phyloP scores from a whole-genome alignment of 2,888 invertebrate species.

The Lathronympha strigana region DNA sequence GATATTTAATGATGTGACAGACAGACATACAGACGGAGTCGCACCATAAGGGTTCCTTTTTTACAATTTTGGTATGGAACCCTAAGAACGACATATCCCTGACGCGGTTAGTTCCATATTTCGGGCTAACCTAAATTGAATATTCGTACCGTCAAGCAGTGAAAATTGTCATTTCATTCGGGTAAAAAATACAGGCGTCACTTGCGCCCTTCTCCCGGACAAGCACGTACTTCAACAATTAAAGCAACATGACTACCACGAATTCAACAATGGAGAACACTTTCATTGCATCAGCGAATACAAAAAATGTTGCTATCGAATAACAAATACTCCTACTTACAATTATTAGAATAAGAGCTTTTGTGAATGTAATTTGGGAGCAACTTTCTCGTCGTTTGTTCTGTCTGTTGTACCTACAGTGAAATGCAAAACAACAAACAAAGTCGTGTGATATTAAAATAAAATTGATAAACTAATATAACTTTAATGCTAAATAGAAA shows the following conservation, averaged over 20 bases:
- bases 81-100: neutral
- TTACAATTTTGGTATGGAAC: no score
- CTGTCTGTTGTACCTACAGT: neutral
- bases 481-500: neutral
- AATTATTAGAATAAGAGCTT: slow-evolving; percentile 50
- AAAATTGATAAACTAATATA: neutral
- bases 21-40: no score
- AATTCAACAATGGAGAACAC: slow-evolving; percentile 29
- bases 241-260: slow-evolving; percentile 31
- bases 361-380: slow-evolving; percentile 53
- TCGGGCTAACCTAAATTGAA: neutral
- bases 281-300: slow-evolving; percentile 30
- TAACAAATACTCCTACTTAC: slow-evolving; percentile 40
- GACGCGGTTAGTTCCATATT: neutral
- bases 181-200: neutral
- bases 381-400: slow-evolving; percentile 54
- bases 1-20: no score
- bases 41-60: no score
- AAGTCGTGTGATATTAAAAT: neutral
- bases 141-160: neutral
- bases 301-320: slow-evolving; percentile 22
- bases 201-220: slow-evolving; percentile 1
- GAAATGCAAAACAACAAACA: neutral
- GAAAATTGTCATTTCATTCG: neutral
- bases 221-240: slow-evolving; percentile 17